phyloP scores from a whole-genome alignment of 2,113 vertebrate species.

The Globicephala melas region DNA sequence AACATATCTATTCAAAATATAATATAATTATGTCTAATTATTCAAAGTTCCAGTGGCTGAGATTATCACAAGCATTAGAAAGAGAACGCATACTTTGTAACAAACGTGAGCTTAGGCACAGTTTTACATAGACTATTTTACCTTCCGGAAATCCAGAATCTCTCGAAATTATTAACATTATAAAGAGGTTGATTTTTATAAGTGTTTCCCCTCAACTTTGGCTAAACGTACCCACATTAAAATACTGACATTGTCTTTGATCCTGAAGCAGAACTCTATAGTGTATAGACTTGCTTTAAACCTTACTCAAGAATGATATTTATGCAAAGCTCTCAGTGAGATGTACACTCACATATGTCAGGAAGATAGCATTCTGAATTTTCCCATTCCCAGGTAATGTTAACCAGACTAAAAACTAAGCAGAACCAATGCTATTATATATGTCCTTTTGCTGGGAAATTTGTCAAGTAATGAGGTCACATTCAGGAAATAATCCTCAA shows the following conservation, averaged over 20 bases:
- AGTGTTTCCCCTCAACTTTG: neutral
- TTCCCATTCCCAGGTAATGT: neutral
- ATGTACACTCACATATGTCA: neutral
- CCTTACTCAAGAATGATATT: neutral
- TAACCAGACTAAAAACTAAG: conserved; percentile 14
- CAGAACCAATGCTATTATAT: neutral
- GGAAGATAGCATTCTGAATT: neutral
- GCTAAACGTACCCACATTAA: neutral
- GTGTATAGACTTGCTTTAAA: neutral
- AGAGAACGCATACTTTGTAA: neutral
- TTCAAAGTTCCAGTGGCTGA: neutral
- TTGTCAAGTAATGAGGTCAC: neutral
- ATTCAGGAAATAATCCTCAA: conserved; percentile 6
- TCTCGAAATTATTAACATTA: neutral
- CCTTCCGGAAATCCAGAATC: neutral
- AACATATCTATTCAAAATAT: neutral
- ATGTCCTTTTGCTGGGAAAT: neutral
- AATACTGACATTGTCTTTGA: neutral
- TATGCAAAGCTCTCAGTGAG: neutral
- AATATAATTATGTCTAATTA: neutral
- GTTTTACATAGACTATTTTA: neutral
- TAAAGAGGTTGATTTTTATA: conserved; percentile 12
- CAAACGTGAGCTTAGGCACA: neutral
- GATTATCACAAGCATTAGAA: neutral
- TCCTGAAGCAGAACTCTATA: neutral